These are phyloP conservation scores for Cryptotermes secundus DNA, from an alignment of 1,140 invertebrate species.

Conservation along the genomic window DNA sequence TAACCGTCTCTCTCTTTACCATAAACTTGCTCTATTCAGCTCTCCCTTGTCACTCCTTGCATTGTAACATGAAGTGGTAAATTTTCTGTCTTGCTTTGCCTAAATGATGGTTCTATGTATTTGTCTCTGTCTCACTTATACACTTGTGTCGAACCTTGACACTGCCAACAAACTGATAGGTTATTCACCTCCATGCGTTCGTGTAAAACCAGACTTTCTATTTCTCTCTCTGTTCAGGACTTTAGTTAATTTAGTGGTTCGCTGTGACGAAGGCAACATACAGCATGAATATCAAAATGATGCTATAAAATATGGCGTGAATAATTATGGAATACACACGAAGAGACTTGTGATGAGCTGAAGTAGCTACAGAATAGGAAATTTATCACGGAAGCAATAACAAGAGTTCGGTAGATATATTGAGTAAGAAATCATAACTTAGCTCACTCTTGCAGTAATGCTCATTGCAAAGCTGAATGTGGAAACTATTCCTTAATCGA, in stretches of 20 bases:
- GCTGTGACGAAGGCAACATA: background rate
- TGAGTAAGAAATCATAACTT: too few species aligned
- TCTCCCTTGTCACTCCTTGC: background rate
- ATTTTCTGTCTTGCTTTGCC: background rate
- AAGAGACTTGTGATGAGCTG: too few species aligned
- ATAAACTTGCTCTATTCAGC: background rate
- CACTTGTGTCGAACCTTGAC: constrained; percentile 3
- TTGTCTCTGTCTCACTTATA: background rate
- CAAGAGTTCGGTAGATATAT: too few species aligned
- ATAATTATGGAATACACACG: too few species aligned
- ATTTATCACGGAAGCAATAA: too few species aligned
- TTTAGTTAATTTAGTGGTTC: background rate
- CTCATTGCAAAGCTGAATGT: too few species aligned
- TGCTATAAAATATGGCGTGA: too few species aligned
- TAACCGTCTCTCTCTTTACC: background rate
- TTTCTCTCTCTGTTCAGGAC: background rate
- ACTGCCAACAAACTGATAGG: background rate
- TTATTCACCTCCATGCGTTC: background rate
- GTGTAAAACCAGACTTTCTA: background rate
- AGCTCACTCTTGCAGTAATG: too few species aligned
- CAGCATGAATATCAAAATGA: too few species aligned
- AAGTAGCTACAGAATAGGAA: too few species aligned
- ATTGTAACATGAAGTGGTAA: background rate
- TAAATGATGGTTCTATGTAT: background rate
- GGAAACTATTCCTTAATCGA: too few species aligned